Evolutionary conservation across 2,113 vertebrate species (phyloP).

Genomic region (Dinomys branickii): DNA sequence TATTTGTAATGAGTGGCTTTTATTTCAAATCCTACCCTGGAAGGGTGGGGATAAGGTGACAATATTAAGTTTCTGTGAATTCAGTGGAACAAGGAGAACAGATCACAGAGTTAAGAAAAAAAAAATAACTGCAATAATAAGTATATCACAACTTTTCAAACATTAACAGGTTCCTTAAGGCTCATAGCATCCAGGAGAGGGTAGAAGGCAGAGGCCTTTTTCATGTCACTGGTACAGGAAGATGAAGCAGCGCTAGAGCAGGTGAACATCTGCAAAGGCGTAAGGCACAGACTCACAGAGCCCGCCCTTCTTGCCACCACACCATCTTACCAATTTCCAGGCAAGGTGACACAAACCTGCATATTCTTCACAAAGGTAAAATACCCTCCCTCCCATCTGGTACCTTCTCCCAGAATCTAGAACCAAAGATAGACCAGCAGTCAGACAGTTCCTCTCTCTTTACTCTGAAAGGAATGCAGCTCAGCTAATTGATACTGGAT

Average conservation of each 20-base stretch:
- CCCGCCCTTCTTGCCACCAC: not conserved
- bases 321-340: not conserved
- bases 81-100: constrained; percentile 40
- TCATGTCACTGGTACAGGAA: not conserved
- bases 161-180: not conserved
- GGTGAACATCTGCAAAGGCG: not conserved
- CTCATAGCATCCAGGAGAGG: not conserved
- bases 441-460: not conserved
- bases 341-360: not conserved
- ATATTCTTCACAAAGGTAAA: not conserved
- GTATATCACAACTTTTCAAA: constrained; percentile 57
- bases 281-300: not conserved
- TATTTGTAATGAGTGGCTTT: constrained; percentile 22
- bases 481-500: not conserved
- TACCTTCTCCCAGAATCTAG: not conserved
- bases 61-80: constrained; percentile 68
- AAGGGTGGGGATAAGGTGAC: constrained; percentile 56
- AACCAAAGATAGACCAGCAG: not conserved
- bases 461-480: constrained; percentile 9
- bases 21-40: constrained; percentile 48
- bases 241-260: constrained; percentile 40
- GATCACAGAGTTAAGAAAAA: not conserved
- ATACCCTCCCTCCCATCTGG: not conserved
- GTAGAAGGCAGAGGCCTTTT: not conserved
- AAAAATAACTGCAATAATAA: not conserved